phyloP scores from a whole-genome alignment of 1,140 invertebrate species.

The Charaxes varanes region DNA sequence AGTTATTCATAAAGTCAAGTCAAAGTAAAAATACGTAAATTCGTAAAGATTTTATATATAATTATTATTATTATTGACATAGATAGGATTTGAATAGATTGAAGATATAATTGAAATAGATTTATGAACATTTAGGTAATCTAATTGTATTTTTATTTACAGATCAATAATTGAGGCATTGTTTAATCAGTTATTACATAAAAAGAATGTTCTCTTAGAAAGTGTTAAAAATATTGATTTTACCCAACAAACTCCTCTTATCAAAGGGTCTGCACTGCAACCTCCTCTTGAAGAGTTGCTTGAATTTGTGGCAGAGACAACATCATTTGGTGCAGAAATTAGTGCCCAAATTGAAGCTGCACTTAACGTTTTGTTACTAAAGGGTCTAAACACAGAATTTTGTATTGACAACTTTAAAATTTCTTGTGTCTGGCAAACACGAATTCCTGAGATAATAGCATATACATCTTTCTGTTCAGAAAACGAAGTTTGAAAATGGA shows the following conservation, averaged over 20 bases:
- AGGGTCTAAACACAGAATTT: constrained; percentile 34
- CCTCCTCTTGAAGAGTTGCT: constrained; percentile 54
- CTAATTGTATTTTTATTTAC: constrained; percentile 30
- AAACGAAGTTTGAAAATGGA: constrained; percentile 76
- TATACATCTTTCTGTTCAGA: constrained; percentile 60
- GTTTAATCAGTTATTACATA: constrained; percentile 49
- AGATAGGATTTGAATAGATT: no score
- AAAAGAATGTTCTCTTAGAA: constrained; percentile 39
- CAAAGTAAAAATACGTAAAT: no score
- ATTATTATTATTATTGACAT: no score
- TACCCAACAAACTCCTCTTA: constrained; percentile 28
- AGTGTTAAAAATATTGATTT: constrained; percentile 48
- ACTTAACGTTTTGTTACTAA: constrained; percentile 36
- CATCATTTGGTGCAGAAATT: constrained; percentile 50
- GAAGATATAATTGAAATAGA: not conserved
- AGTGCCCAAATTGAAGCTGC: constrained; percentile 52
- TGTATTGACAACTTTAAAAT: constrained; percentile 51
- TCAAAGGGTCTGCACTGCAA: constrained; percentile 53
- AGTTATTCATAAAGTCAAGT: no score
- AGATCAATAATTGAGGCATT: constrained; percentile 46
- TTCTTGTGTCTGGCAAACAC: constrained; percentile 35
- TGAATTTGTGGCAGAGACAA: constrained; percentile 47
- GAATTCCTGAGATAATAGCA: constrained; percentile 49
- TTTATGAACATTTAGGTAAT: constrained; percentile 4
- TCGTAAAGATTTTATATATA: no score